Evolutionary conservation across 1,140 invertebrate genomes (phyloP).

Genomic region (Papilio aristodemus): DNA sequence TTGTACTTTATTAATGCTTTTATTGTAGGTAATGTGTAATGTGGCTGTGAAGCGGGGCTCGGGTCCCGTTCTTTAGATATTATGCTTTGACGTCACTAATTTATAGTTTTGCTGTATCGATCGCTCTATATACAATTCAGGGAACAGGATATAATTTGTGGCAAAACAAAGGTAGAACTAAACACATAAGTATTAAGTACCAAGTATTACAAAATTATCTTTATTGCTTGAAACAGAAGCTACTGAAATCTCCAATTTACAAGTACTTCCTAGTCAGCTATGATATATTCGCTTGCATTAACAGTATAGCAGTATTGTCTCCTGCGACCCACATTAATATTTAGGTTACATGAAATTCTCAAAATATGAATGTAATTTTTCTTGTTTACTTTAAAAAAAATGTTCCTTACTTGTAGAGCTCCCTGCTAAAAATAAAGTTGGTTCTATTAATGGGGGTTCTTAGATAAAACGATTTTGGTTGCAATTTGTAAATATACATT

Average conservation of each 20-base stretch:
- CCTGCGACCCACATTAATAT: slow-evolving; percentile 39
- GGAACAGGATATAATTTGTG: slow-evolving; percentile 13
- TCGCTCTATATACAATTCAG: neutral
- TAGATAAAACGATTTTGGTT: slow-evolving; percentile 36
- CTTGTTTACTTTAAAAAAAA: slow-evolving; percentile 42
- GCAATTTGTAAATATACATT: slow-evolving; percentile 57
- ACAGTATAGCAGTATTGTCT: slow-evolving; percentile 15
- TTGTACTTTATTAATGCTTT: slow-evolving; percentile 73
- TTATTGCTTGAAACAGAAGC: slow-evolving; percentile 54
- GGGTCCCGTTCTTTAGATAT: slow-evolving; percentile 66
- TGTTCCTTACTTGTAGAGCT: slow-evolving; percentile 50
- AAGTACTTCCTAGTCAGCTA: slow-evolving; percentile 60
- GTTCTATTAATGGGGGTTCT: neutral
- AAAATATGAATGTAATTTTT: slow-evolving; percentile 50
- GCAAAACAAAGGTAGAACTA: slow-evolving; percentile 34
- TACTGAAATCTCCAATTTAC: slow-evolving; percentile 47
- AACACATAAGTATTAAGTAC: slow-evolving; percentile 25
- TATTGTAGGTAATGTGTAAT: slow-evolving; percentile 83
- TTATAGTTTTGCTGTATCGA: slow-evolving; percentile 57
- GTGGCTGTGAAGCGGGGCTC: slow-evolving; percentile 74
- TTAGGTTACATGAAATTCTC: slow-evolving; percentile 40
- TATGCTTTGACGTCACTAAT: slow-evolving; percentile 76
- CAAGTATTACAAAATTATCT: slow-evolving; percentile 39
- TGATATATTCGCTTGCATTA: slow-evolving; percentile 45
- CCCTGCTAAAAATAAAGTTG: slow-evolving; percentile 39